Base-by-base conservation (phyloP, 2,113 vertebrate species). In the Erythrocercus mccallii region DNA sequence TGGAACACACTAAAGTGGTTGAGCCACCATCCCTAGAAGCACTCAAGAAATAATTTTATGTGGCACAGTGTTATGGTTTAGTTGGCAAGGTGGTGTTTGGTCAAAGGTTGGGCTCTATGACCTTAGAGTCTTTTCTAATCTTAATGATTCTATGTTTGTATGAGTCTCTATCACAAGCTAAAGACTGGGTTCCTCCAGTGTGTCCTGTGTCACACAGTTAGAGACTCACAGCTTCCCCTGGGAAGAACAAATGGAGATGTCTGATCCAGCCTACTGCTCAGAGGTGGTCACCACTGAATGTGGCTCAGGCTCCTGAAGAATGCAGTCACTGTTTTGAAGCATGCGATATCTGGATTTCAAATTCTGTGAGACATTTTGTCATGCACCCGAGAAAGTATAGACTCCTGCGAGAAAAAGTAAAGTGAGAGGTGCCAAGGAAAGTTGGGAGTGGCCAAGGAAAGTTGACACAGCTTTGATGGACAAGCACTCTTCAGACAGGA, bases 21-120 rank as follows among this genome's bases (percentile, higher is more conserved):
- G 15, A 12, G 37, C 66, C 16, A 9, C 11, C 45, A 40, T 38
- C 11, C 23, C 24, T 17, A n/a, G 6, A 51, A 25, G 33, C 10
- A 24, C 51, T 58, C 28, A 45, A 50, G 33, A 45, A 45, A 58
- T 28, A 44, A 51, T 27, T 23, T 12, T 18, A 28, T 0, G 0
- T 50, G 22, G 27, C 33, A 28, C 18, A 15, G 8, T 23, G 5
- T 31, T 51, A 9, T 20, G 33, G 33, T 38, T 33, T 37, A 38
- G 19, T 24, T 66, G 45, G 11, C 20, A 45, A 45, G 13, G 11
- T 45, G 28, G 9, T 25, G 19, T 60, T 60, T 45, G 20, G 5
- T 45, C 20, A 81, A 30, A 60, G 6, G 24, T 30, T 81, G 53
- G 33, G 12, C 42, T 48, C 31, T 6, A 1, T 28, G 33, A 28